phyloP scores from a whole-genome alignment of 2,797 vertebrate species.

The Lepus townsendii region DNA sequence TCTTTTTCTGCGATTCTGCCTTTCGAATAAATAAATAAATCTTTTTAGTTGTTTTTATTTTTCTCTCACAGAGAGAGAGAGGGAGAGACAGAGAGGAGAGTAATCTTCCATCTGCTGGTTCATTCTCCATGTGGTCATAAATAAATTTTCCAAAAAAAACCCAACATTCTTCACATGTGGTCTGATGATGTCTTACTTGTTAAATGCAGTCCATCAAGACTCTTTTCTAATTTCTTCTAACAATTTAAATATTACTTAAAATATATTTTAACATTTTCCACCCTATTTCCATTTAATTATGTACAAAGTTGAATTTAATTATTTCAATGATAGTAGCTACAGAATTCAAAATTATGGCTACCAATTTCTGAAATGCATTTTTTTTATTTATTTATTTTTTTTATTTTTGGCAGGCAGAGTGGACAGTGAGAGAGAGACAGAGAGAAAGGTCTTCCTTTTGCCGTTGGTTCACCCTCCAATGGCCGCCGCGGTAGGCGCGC shows the following conservation, averaged over 20 bases:
- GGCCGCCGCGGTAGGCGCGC: no score
- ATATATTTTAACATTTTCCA: neutral
- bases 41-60: no score
- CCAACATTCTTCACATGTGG: neutral
- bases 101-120: no score
- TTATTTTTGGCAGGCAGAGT: no score
- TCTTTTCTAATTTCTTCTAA: conserved; percentile 15
- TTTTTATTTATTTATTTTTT: neutral
- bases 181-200: conserved; percentile 35
- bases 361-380: conserved; percentile 49
- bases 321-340: conserved; percentile 19
- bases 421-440: no score
- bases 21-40: no score
- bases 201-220: conserved; percentile 4
- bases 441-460: no score
- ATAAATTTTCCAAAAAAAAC: neutral
- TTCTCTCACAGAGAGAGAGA: neutral
- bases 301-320: conserved; percentile 43
- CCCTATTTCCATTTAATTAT: conserved; percentile 50
- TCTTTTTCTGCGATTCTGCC: no score
- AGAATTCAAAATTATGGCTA: conserved; percentile 10
- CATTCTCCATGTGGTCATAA: no score
- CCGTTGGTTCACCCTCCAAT: no score
- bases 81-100: neutral
- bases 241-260: no score